Base-by-base conservation (phyloP, 2,113 vertebrate species). In the Cygnus buccinator region DNA sequence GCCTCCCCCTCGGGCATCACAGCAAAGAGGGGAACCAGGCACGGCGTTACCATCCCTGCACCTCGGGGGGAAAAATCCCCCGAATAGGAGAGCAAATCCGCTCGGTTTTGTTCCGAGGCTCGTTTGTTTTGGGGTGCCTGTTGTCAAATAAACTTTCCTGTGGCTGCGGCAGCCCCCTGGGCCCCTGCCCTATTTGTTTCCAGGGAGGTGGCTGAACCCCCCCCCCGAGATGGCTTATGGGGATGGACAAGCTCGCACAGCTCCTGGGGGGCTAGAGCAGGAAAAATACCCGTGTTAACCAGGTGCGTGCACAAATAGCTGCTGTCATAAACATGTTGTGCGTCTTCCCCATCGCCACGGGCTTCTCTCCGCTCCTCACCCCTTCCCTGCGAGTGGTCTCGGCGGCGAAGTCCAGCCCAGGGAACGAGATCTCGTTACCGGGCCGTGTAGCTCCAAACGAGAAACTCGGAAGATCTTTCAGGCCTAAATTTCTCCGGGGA, bases 401-500 rank as follows among this genome's bases (percentile, higher is more conserved):
- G 80, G 93, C 73, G 71, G 75, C 59, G 13, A 55, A 93, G 85
- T 66, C 72, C 4, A 94, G 85, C 54, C 61, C 4, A 1, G 79
- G 86, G 41, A 77, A 93, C 48, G 75, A 71, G 79, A 62, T 72
- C 82, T 66, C 44, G 68, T 92, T 94, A 81, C 7, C 0, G 0
- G 68, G 73, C 63, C 65, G 81, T 54, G 76, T 81, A 89, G 73
- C 76, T 95, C 68, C 83, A 74, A 96, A 95, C 35, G 2, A 96
- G 85, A 71, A 92, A 88, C 93, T 93, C 4, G 0, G 68, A 78
- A 86, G 93, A 81, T 95, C 65, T 96, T 96, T 93, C 86, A 96
- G 71, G 35, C 76, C 76, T 92, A 76, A 93, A 94, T 96, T 96
- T 93, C 94, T 96, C 93, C 20, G 10, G 96, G 95, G 94, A 41